Evolutionary conservation across 1,140 invertebrate genomes (phyloP).

Genomic region (Belonocnema kinseyi): DNA sequence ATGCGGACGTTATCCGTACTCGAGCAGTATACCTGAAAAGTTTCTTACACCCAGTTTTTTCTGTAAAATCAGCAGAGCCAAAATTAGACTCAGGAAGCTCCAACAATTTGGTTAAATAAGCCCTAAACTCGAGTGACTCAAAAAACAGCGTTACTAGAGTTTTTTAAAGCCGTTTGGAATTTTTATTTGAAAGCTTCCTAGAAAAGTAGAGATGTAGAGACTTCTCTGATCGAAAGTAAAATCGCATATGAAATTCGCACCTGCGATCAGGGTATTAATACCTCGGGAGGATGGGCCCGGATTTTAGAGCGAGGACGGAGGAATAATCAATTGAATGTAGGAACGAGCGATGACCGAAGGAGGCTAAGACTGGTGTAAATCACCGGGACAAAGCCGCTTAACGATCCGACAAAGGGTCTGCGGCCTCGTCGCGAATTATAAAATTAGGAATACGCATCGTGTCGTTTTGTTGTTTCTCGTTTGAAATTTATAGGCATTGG

Average conservation of each 20-base stretch:
- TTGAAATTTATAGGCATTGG: slow-evolving; percentile 60
- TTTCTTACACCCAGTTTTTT: too few species aligned
- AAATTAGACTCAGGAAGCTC: too few species aligned
- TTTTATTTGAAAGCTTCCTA: too few species aligned
- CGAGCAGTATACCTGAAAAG: too few species aligned
- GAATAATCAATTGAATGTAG: slow-evolving; percentile 70
- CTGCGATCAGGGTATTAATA: slow-evolving; percentile 16
- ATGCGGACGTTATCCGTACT: too few species aligned
- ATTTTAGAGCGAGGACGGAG: slow-evolving; percentile 48
- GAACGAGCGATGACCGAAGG: slow-evolving; percentile 54
- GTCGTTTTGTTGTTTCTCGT: slow-evolving; percentile 44
- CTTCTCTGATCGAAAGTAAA: neutral
- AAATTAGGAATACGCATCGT: slow-evolving; percentile 69
- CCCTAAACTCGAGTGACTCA: too few species aligned
- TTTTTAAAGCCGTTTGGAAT: too few species aligned
- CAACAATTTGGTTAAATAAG: too few species aligned
- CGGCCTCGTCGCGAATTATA: slow-evolving; percentile 69
- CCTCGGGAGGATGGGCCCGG: slow-evolving; percentile 15
- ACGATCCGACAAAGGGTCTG: slow-evolving; percentile 72
- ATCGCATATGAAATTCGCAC: slow-evolving; percentile 16
- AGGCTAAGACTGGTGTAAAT: slow-evolving; percentile 71
- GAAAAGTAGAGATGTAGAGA: neutral
- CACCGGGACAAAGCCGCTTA: slow-evolving; percentile 73
- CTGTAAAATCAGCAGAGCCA: too few species aligned
- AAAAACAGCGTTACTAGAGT: too few species aligned